phyloP scores from a whole-genome alignment of 2,113 vertebrate species.

The Erythrocercus mccallii region DNA sequence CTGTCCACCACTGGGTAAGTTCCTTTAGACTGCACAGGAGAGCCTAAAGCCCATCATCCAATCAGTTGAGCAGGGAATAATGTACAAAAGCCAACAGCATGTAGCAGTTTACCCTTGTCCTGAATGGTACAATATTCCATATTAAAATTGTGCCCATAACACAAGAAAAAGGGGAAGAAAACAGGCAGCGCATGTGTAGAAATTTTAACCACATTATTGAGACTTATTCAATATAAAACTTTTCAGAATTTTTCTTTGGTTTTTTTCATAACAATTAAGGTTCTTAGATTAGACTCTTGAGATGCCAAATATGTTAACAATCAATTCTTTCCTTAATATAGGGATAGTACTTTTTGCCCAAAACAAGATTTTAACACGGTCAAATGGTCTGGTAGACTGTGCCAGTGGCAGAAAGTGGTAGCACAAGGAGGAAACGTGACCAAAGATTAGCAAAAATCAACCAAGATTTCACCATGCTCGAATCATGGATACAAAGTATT shows the following conservation, averaged over 20 bases:
- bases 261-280: background rate
- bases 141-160: background rate
- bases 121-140: background rate
- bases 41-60: background rate
- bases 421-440: background rate
- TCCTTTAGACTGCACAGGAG: background rate
- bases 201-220: background rate
- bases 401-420: background rate
- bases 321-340: background rate
- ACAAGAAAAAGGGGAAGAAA: background rate
- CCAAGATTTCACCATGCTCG: background rate
- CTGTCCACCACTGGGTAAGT: background rate
- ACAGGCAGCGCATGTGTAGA: background rate
- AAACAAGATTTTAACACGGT: background rate
- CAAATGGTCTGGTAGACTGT: background rate
- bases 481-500: background rate
- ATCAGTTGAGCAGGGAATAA: background rate
- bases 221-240: background rate
- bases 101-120: background rate
- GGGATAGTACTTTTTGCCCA: background rate
- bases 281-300: background rate
- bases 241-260: background rate
- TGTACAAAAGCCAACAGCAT: background rate
- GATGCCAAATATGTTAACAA: background rate
- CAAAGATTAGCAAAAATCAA: background rate